Conservation (phyloP, 2,797 vertebrate species). For the Phalanger gymnotis region DNA sequence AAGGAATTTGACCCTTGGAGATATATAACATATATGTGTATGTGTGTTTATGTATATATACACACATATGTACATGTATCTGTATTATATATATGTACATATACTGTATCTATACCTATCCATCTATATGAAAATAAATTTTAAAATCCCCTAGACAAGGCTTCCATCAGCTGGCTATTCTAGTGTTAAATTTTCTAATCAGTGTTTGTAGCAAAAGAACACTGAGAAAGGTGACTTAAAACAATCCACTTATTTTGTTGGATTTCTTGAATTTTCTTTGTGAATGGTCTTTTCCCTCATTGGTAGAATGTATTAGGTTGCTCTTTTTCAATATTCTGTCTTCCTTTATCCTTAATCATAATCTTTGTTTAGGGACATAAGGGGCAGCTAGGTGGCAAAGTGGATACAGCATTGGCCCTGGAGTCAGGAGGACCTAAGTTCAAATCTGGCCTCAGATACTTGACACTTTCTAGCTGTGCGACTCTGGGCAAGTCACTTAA, state of each 20-base stretch:
- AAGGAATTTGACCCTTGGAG: not conserved
- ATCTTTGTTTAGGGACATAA: not conserved
- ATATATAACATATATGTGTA: not conserved
- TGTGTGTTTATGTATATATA: no score
- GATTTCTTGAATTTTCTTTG: not conserved
- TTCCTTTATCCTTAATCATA: not conserved
- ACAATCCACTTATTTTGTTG: not conserved
- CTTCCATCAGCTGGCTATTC: not conserved
- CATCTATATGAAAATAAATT: no score
- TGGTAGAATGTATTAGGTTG: not conserved
- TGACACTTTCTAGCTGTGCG: no score
- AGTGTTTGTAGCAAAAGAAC: not conserved
- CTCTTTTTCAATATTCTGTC: not conserved
- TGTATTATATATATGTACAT: no score
- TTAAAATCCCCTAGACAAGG: no score
- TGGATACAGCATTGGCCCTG: no score
- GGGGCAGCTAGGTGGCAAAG: no score
- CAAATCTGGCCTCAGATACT: no score
- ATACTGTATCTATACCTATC: no score
- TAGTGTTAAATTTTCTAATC: not conserved
- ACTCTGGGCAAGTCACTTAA: no score
- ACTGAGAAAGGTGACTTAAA: not conserved
- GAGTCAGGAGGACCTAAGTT: no score
- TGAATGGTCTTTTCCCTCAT: not conserved
- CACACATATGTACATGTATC: fast-evolving